Conservation (phyloP, 2,113 vertebrate species). For the Saimiri boliviensis region DNA sequence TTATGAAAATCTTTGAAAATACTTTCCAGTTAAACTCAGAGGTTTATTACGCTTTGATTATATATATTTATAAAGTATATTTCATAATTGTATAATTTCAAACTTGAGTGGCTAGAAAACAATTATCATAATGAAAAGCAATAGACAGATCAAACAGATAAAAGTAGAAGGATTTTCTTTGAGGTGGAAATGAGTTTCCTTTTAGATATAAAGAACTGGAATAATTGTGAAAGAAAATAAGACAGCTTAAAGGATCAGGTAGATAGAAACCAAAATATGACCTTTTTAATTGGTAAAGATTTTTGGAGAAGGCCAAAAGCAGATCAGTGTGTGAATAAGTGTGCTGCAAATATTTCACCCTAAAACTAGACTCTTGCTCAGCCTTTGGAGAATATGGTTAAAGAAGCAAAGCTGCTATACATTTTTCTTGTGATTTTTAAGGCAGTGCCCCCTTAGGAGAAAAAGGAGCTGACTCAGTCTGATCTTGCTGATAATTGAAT, state of each 20-base stretch:
- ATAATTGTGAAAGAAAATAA: not conserved
- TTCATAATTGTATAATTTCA: not conserved
- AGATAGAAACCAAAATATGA: not conserved
- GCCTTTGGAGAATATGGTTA: not conserved
- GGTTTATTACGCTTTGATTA: not conserved
- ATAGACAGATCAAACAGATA: not conserved
- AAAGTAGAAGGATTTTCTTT: not conserved
- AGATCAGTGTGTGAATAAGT: not conserved
- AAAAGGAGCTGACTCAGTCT: not conserved
- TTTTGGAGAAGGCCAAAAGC: not conserved
- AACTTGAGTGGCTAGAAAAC: not conserved
- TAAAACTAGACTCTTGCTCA: not conserved
- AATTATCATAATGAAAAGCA: constrained; percentile 13
- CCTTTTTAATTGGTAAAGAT: not conserved
- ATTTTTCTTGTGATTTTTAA: not conserved
- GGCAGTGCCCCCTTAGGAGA: not conserved
- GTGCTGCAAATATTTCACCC: not conserved
- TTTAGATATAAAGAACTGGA: not conserved
- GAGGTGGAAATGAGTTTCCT: constrained; percentile 16
- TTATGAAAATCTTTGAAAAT: not conserved
- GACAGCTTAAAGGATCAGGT: not conserved
- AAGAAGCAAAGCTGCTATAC: not conserved
- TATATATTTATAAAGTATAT: not conserved
- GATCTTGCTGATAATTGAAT: not conserved
- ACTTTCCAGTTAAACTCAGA: not conserved